These are phyloP conservation scores for Catalaphyllia jardinei DNA, from an alignment of 64 coral and sea anemone genomes.

Conservation along the genomic window DNA sequence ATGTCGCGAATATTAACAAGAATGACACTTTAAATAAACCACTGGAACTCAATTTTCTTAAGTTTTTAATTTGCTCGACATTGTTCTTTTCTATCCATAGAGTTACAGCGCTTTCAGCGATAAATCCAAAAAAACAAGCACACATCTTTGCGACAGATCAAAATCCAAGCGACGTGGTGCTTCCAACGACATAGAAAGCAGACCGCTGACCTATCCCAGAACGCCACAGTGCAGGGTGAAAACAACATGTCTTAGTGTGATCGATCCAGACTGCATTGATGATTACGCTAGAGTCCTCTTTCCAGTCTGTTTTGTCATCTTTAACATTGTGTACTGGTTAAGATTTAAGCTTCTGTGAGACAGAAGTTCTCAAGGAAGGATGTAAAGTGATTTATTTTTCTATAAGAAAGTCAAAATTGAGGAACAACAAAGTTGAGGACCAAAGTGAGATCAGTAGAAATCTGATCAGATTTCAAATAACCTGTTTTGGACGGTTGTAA, in stretches of 20 bases:
- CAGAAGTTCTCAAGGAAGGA: background rate
- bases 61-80: background rate
- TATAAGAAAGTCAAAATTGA: background rate
- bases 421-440: background rate
- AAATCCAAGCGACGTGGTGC: background rate
- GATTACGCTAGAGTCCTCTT: constrained; percentile 64
- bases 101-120: constrained; percentile 28
- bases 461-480: no score
- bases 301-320: constrained; percentile 52
- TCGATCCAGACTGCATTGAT: constrained; percentile 69
- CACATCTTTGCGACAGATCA: constrained; percentile 29
- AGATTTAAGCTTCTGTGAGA: constrained; percentile 31
- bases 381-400: background rate
- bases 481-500: no score
- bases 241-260: constrained; percentile 14
- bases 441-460: no score
- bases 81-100: background rate
- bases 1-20: no score
- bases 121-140: constrained; percentile 6
- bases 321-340: constrained; percentile 72
- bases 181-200: constrained; percentile 12
- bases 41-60: background rate
- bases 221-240: constrained; percentile 2
- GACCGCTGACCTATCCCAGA: constrained; percentile 35
- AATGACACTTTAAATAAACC: no score